Evolutionary conservation across 2,888 invertebrate species (phyloP).

Genomic region (Synanthedon tipuliformis): DNA sequence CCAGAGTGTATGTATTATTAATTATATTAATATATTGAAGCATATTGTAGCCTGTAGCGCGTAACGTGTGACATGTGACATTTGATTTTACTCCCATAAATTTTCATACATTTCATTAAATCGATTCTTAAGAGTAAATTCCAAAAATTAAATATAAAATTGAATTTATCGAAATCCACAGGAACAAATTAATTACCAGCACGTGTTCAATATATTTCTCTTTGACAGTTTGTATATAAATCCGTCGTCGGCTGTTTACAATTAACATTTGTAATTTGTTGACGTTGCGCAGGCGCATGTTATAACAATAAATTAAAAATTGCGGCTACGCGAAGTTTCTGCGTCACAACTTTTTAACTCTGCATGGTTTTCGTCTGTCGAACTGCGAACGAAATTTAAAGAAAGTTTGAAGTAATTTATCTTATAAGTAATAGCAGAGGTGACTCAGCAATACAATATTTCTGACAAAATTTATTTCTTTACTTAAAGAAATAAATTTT

Average conservation of each 20-base stretch:
- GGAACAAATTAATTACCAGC: not conserved
- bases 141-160: not conserved
- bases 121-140: too few species aligned
- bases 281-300: conserved; percentile 2
- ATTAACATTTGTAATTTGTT: conserved; percentile 41
- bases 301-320: not conserved
- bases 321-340: not conserved
- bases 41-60: too few species aligned
- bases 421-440: too few species aligned
- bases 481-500: too few species aligned
- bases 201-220: not conserved
- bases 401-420: too few species aligned
- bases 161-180: not conserved
- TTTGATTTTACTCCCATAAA: too few species aligned
- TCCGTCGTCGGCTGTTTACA: conserved; percentile 58
- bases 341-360: not conserved
- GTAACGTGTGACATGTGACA: too few species aligned
- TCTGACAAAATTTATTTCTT: too few species aligned
- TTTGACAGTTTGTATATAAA: conserved; percentile 19
- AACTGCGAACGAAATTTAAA: not conserved
- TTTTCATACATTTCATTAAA: too few species aligned
- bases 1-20: too few species aligned
- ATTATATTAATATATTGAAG: too few species aligned
- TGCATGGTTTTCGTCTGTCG: not conserved
- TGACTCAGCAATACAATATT: too few species aligned